Evolutionary conservation across 2,797 vertebrate species (phyloP).

Genomic region (Chaunax sp.): DNA sequence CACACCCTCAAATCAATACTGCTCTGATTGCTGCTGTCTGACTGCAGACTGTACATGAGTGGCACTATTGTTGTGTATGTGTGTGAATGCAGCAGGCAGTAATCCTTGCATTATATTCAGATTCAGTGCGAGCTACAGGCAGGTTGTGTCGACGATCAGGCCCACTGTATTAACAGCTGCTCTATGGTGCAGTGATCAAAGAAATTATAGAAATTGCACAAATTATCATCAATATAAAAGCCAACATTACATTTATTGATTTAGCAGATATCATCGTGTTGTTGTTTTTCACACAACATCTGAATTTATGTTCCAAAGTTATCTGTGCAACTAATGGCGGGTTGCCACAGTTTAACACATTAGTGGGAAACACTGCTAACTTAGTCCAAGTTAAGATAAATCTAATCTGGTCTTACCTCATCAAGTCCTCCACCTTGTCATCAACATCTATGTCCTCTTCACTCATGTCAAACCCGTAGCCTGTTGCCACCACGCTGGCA

Average conservation of each 20-base stretch:
- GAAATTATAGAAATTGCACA: background rate
- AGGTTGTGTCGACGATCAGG: background rate
- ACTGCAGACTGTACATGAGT: constrained; percentile 62
- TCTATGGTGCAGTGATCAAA: background rate
- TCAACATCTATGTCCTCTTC: constrained; percentile 97
- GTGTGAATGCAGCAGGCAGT: background rate
- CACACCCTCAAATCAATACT: constrained; percentile 69
- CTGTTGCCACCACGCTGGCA: constrained; percentile 61
- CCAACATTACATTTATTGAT: no score
- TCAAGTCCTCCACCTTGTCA: constrained; percentile 98
- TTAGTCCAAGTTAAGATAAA: no score
- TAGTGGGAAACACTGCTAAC: no score
- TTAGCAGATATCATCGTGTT: no score
- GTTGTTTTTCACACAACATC: no score
- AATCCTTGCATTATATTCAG: constrained; percentile 35
- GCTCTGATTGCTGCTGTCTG: constrained; percentile 61
- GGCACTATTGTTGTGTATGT: background rate
- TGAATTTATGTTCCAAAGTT: no score
- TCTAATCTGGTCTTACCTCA: constrained; percentile 85
- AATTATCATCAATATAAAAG: no score
- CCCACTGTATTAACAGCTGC: constrained; percentile 9
- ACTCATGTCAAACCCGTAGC: constrained; percentile 91
- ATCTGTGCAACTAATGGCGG: no score
- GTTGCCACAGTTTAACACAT: no score
- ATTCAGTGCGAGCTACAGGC: constrained; percentile 31